Percentiles rank a stretch among this genome's conserved stretches.
These are phyloP conservation scores for Drosophila arawakana DNA, from an alignment of 1,140 invertebrate species.

Conservation along the genomic window DNA sequence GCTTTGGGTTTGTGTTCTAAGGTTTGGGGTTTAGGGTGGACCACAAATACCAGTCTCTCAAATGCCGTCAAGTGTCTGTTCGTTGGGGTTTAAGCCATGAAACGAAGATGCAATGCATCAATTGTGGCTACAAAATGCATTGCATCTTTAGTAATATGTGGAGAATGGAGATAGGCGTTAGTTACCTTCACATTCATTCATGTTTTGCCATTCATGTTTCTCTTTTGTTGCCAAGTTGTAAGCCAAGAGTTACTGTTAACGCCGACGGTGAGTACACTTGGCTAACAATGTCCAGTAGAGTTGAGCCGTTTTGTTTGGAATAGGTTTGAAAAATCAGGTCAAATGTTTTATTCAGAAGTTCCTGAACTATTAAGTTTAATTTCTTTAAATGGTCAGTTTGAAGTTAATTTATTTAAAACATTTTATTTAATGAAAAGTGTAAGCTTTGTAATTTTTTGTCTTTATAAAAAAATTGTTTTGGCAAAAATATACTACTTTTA, in stretches of 20 bases:
- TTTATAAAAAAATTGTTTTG: no score
- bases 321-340: no score
- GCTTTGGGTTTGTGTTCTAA: neutral
- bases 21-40: conserved; percentile 4
- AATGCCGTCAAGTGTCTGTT: conserved; percentile 18
- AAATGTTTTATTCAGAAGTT: no score
- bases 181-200: conserved; percentile 8
- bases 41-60: conserved; percentile 4
- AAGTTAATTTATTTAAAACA: no score
- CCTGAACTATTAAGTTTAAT: no score
- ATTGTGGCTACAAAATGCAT: neutral
- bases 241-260: neutral
- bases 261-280: neutral
- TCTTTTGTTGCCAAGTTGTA: conserved; percentile 3
- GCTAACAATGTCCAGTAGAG: neutral
- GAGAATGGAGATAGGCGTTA: conserved; percentile 12
- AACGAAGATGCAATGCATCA: conserved; percentile 14
- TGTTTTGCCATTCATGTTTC: neutral
- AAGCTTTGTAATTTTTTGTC: no score
- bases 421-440: no score
- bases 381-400: no score
- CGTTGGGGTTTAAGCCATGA: conserved; percentile 8
- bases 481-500: no score
- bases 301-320: no score
- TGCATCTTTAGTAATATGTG: neutral